These are phyloP conservation scores for Ricordea florida DNA, from an alignment of 92 coral and sea anemone genomes.

Conservation along the genomic window DNA sequence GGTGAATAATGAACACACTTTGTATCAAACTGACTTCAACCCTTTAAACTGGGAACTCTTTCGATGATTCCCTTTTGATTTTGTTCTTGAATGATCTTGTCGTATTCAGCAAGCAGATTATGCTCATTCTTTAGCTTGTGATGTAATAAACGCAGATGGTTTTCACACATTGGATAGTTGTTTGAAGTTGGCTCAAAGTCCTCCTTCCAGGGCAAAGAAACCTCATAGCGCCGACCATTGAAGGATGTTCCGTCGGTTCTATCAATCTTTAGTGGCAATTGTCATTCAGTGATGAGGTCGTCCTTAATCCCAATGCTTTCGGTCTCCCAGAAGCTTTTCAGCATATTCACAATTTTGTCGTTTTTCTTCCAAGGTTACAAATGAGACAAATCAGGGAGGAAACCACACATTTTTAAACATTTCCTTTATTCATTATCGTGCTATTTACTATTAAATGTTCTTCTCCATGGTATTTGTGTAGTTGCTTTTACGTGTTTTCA, in stretches of 20 bases:
- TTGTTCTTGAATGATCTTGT: conserved; percentile 25
- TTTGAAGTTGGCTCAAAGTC: neutral
- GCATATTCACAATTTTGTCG: neutral
- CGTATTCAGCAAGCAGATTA: neutral
- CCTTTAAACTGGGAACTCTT: neutral
- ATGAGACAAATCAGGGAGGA: too few relatives aligned
- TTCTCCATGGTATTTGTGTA: too few relatives aligned
- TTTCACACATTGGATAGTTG: neutral
- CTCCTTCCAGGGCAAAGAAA: conserved; percentile 33
- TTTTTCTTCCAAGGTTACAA: too few relatives aligned
- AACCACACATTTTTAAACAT: too few relatives aligned
- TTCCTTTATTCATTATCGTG: too few relatives aligned
- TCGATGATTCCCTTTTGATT: conserved; percentile 3
- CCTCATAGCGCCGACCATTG: conserved; percentile 27
- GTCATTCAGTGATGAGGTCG: neutral
- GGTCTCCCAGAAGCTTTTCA: conserved; percentile 7
- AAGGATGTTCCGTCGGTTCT: neutral
- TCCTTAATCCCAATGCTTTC: conserved; percentile 4
- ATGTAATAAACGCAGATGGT: conserved; percentile 5
- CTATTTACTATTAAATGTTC: too few relatives aligned
- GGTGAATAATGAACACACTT: conserved; percentile 43
- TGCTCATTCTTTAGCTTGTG: neutral
- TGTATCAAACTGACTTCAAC: neutral
- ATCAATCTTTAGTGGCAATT: neutral
- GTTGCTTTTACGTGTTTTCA: too few relatives aligned